phyloP scores from a whole-genome alignment of 2,797 vertebrate genomes.

The Agapornis canus region DNA sequence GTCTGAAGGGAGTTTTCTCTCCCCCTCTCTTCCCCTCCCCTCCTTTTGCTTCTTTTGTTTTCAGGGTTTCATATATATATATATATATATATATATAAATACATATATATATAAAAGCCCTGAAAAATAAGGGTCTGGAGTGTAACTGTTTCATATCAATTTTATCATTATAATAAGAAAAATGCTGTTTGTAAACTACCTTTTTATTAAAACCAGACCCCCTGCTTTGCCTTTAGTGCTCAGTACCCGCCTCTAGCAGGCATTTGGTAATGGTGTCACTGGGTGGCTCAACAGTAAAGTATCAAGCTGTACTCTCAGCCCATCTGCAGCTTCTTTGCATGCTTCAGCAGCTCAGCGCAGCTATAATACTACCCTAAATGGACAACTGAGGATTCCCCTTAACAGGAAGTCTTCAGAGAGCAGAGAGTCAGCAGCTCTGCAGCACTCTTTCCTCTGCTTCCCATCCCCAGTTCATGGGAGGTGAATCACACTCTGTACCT shows the following conservation, averaged over 20 bases:
- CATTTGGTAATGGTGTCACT: background rate
- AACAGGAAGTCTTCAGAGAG: background rate
- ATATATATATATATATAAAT: background rate
- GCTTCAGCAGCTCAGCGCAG: conserved; percentile 26
- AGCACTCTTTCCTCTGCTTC: background rate
- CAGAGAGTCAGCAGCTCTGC: background rate
- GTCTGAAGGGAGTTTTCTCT: conserved; percentile 45
- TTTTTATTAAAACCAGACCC: conserved; percentile 32
- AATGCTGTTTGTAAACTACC: conserved; percentile 2
- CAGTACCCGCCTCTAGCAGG: background rate
- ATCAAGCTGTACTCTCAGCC: background rate
- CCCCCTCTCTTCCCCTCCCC: fast-evolving
- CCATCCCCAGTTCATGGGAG: background rate
- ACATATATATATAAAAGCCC: background rate
- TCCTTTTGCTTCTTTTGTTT: conserved; percentile 4
- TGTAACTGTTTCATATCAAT: conserved; percentile 19
- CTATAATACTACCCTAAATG: conserved; percentile 37
- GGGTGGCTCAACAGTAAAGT: background rate
- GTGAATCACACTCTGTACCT: background rate
- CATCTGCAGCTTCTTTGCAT: conserved; percentile 30
- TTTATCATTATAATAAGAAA: conserved; percentile 31
- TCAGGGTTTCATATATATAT: background rate
- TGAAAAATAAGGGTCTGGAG: background rate
- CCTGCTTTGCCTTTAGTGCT: conserved; percentile 6
- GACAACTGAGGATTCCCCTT: conserved; percentile 28